Percentiles rank a stretch among this genome's conserved stretches.
phyloP scores from a whole-genome alignment of 2,888 invertebrate species.

The Cistogaster globosa region DNA sequence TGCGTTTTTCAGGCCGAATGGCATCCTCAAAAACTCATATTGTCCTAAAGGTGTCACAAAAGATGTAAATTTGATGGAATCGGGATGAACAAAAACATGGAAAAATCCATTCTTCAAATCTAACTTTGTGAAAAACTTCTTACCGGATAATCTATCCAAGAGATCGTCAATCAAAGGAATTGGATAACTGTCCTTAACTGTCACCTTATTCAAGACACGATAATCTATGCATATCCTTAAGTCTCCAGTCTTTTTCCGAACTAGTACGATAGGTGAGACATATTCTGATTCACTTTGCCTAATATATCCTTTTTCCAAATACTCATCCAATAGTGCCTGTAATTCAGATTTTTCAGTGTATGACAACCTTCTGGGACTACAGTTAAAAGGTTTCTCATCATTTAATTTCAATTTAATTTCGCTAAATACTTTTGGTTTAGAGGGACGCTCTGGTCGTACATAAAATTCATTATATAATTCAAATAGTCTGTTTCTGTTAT shows the following conservation, averaged over 20 bases:
- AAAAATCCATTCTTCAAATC: too few species aligned
- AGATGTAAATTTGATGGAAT: conserved; percentile 9
- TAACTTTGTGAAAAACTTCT: not conserved
- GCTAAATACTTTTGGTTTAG: not conserved
- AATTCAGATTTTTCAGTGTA: conserved; percentile 23
- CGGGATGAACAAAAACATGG: conserved; percentile 1
- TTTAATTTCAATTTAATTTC: conserved; percentile 41
- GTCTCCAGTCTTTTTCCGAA: conserved; percentile 12
- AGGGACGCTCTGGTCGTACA: conserved; percentile 21
- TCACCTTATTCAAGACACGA: conserved; percentile 14
- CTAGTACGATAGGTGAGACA: conserved; percentile 53
- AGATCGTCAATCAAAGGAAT: conserved; percentile 5
- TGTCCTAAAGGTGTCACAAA: conserved; percentile 8
- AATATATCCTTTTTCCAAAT: conserved; percentile 33
- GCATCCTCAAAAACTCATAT: not conserved
- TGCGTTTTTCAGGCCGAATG: too few species aligned
- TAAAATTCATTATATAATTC: conserved; percentile 36
- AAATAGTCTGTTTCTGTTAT: not conserved
- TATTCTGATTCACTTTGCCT: too few species aligned
- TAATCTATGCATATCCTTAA: conserved; percentile 1
- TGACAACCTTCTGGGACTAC: conserved; percentile 30
- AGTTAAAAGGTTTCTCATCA: not conserved
- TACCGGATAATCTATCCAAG: conserved; percentile 20
- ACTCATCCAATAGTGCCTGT: conserved; percentile 39
- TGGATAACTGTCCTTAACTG: not conserved